phyloP scores from a whole-genome alignment of 2,797 vertebrate genomes.

The Smutsia temminckii region DNA sequence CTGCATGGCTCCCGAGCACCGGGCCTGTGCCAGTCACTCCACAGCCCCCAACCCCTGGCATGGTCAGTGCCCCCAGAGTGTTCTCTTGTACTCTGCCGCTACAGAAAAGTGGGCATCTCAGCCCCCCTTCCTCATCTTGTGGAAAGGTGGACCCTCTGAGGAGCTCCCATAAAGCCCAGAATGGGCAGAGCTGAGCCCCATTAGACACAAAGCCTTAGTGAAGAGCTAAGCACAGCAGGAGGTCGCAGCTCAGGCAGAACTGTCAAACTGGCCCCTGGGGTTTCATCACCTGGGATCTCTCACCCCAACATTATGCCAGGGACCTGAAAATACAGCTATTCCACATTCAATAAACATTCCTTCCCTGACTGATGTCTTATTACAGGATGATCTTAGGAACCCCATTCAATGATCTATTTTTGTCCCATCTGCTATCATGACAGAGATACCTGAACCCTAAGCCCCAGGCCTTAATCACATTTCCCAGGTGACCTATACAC shows the following conservation, averaged over 20 bases:
- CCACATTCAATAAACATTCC: neutral
- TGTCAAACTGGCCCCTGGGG: neutral
- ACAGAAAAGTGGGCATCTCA: rapidly evolving
- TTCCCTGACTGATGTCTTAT: neutral
- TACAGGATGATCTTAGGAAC: neutral
- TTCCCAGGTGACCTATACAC: neutral
- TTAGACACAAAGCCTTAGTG: neutral
- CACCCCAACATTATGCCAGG: neutral
- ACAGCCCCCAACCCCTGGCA: neutral
- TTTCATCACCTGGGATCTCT: neutral
- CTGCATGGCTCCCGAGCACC: neutral
- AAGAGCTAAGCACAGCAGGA: neutral
- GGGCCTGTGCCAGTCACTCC: neutral
- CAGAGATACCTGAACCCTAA: neutral
- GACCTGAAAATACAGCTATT: neutral
- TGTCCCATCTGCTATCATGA: neutral
- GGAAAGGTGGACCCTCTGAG: neutral
- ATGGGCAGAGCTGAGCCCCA: rapidly evolving
- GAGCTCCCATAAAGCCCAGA: neutral
- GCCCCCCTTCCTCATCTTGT: rapidly evolving
- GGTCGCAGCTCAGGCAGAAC: neutral
- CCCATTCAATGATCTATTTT: neutral
- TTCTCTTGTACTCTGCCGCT: neutral
- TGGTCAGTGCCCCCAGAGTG: neutral
- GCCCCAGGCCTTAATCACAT: neutral